Percentiles rank a stretch among this genome's conserved stretches.
These are phyloP conservation scores for Drosophila eugracilis DNA, from an alignment of 1,140 invertebrate genomes.

Conservation along the genomic window DNA sequence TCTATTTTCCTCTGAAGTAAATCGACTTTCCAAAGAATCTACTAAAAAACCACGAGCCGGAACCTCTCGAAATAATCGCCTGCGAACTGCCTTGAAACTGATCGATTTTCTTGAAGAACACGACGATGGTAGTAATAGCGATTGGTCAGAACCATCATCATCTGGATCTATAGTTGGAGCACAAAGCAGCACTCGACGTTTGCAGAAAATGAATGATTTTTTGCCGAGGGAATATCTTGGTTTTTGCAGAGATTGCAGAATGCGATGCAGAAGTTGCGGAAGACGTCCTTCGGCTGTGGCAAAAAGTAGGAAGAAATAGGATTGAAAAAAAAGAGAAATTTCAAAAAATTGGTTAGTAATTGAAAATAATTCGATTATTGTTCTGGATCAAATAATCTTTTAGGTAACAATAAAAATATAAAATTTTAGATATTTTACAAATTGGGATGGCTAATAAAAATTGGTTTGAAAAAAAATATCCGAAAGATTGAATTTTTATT, in stretches of 20 bases:
- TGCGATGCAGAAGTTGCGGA: neutral
- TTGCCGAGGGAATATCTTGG: neutral
- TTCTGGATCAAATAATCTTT: too few relatives aligned
- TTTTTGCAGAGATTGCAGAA: neutral
- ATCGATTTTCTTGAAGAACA: neutral
- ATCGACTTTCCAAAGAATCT: neutral
- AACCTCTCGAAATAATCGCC: neutral
- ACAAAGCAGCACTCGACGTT: neutral
- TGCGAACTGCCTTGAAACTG: constrained; percentile 13
- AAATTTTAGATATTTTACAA: too few relatives aligned
- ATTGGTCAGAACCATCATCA: neutral
- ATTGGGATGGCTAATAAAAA: too few relatives aligned
- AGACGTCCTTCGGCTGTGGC: neutral
- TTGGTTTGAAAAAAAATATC: too few relatives aligned
- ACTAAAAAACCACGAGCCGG: too few relatives aligned
- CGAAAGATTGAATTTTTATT: too few relatives aligned
- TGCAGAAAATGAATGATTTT: neutral
- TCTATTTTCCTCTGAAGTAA: too few relatives aligned
- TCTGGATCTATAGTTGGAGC: neutral
- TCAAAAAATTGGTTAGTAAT: neutral
- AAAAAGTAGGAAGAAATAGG: neutral
- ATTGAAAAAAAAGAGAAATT: neutral
- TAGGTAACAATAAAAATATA: too few relatives aligned
- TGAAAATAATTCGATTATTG: too few relatives aligned
- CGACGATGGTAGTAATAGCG: neutral